These are phyloP conservation scores for Zaprionus camerounensis DNA, from an alignment of 1,140 invertebrate species.

Conservation along the genomic window DNA sequence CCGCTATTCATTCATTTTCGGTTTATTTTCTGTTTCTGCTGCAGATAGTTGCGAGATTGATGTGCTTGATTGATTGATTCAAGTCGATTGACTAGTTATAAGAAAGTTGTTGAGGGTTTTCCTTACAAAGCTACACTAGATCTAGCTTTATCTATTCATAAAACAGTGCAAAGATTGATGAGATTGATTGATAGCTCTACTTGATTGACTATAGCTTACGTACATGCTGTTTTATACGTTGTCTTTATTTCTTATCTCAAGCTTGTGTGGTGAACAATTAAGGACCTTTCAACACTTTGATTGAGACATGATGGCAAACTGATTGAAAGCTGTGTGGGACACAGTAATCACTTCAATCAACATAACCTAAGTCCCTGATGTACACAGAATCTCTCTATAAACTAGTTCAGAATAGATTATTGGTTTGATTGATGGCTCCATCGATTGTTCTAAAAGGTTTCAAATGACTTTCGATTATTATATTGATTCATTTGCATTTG, in stretches of 20 bases:
- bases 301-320: too few relatives aligned
- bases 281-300: too few relatives aligned
- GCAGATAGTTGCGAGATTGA: not conserved
- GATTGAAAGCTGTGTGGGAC: too few relatives aligned
- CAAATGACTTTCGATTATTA: constrained; percentile 4
- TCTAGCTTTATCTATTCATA: not conserved
- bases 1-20: not conserved
- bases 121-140: too few relatives aligned
- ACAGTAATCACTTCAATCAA: too few relatives aligned
- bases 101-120: too few relatives aligned
- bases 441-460: not conserved
- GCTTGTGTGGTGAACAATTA: too few relatives aligned
- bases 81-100: too few relatives aligned
- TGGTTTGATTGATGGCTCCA: not conserved
- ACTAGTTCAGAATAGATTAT: not conserved
- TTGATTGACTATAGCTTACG: not conserved
- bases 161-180: not conserved
- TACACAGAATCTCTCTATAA: not conserved
- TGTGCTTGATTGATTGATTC: too few relatives aligned
- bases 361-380: not conserved
- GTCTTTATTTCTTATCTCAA: too few relatives aligned
- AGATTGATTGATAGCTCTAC: not conserved
- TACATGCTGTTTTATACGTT: too few relatives aligned
- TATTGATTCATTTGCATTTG: not conserved
- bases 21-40: not conserved